Evolutionary conservation across 2,113 vertebrate genomes (phyloP).

Genomic region (Aythya baeri): DNA sequence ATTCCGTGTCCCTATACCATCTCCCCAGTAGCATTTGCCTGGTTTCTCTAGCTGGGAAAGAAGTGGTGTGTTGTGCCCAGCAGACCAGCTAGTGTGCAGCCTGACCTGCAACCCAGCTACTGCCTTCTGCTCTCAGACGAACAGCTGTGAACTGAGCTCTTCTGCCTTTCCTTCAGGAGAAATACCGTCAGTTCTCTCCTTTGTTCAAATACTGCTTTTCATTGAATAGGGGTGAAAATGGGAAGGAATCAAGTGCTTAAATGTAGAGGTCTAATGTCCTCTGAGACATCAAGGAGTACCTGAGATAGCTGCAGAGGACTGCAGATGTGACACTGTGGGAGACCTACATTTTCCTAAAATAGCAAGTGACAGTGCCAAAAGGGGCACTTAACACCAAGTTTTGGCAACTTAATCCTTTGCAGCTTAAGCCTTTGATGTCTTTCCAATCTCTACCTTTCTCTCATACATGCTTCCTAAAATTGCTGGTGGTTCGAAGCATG

Average conservation of each 20-base stretch:
- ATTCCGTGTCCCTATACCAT: not conserved
- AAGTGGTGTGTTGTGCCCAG: not conserved
- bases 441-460: not conserved
- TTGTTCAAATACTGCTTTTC: not conserved
- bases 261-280: not conserved
- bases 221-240: not conserved
- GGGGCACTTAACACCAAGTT: not conserved
- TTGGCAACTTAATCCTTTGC: not conserved
- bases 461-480: not conserved
- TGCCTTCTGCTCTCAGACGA: not conserved
- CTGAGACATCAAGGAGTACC: not conserved
- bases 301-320: not conserved
- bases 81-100: not conserved
- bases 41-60: not conserved
- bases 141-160: fast-evolving
- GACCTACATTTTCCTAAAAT: not conserved
- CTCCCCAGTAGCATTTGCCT: not conserved
- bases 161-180: not conserved
- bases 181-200: not conserved
- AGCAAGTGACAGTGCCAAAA: not conserved
- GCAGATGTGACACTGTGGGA: not conserved
- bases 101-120: not conserved
- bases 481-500: not conserved
- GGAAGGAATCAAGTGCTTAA: not conserved
- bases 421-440: not conserved